These are phyloP conservation scores for Asarcornis scutulata DNA, from an alignment of 2,113 vertebrate species.

Conservation along the genomic window DNA sequence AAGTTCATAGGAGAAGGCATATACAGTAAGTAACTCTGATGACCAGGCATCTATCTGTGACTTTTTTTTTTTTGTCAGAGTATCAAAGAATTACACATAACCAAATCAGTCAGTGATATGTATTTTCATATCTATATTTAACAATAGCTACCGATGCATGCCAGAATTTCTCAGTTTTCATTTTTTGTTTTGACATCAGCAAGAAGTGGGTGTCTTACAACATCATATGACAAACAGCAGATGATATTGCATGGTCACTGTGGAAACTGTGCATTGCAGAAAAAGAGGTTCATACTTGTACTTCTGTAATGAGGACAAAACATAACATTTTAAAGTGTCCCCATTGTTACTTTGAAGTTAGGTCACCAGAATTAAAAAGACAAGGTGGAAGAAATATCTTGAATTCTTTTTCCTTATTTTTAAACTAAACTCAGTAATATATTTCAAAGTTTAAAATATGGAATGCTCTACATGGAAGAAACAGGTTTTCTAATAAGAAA, in stretches of 20 bases:
- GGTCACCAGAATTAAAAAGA: not conserved
- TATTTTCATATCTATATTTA: conserved; percentile 14
- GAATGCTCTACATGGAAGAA: not conserved
- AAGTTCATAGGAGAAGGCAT: not conserved
- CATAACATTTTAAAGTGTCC: not conserved
- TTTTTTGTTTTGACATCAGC: conserved; percentile 19
- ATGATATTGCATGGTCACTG: conserved; percentile 6
- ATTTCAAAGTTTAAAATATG: not conserved
- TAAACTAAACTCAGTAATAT: not conserved
- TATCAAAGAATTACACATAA: not conserved
- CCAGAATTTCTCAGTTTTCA: not conserved
- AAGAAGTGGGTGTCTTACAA: conserved; percentile 21
- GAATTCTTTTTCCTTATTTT: not conserved
- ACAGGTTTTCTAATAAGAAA: not conserved
- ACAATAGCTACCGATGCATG: not conserved
- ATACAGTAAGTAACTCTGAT: not conserved
- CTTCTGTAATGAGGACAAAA: not conserved
- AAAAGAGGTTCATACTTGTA: not conserved
- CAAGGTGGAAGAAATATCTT: not conserved
- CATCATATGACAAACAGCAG: not conserved
- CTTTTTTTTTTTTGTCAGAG: conserved; percentile 17
- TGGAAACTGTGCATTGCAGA: not conserved
- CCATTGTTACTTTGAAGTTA: not conserved
- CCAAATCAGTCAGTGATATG: not conserved
- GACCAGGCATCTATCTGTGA: not conserved